Percentiles rank a stretch among this genome's conserved stretches.
Evolutionary conservation across 2,888 invertebrate species (phyloP).

Genomic region (Pantelozetes paolii): DNA sequence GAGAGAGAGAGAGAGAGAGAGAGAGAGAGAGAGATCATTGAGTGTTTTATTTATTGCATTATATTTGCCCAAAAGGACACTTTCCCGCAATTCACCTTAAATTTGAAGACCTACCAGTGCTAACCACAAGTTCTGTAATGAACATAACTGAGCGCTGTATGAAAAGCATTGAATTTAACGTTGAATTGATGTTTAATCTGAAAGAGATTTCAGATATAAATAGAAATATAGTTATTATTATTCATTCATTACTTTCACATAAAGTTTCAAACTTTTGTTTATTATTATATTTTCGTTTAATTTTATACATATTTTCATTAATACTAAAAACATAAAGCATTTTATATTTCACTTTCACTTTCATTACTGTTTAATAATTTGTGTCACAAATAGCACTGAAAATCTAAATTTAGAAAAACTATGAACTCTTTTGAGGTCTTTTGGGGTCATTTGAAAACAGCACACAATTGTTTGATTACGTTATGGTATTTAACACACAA

Average conservation of each 20-base stretch:
- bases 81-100: not conserved
- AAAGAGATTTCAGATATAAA: too few species aligned
- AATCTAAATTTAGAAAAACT: not conserved
- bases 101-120: not conserved
- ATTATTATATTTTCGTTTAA: not conserved
- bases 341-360: not conserved
- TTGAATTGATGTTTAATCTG: too few species aligned
- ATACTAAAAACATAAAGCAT: not conserved
- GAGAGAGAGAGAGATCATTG: too few species aligned
- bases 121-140: not conserved
- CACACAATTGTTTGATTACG: not conserved
- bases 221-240: too few species aligned
- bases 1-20: too few species aligned
- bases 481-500: not conserved
- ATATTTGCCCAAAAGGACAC: slow-evolving; percentile 20
- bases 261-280: too few species aligned
- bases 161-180: too few species aligned
- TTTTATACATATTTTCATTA: not conserved
- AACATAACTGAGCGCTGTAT: not conserved
- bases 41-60: too few species aligned
- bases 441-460: not conserved
- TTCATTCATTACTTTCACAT: too few species aligned
- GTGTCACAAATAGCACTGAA: slow-evolving; percentile 1
- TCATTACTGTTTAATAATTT: not conserved
- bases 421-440: not conserved